A percentile compares a stretch with the other conserved stretches of the same genome.
These are phyloP conservation scores for Drosophila lini DNA, from an alignment of 1,140 invertebrate species.

Conservation along the genomic window DNA sequence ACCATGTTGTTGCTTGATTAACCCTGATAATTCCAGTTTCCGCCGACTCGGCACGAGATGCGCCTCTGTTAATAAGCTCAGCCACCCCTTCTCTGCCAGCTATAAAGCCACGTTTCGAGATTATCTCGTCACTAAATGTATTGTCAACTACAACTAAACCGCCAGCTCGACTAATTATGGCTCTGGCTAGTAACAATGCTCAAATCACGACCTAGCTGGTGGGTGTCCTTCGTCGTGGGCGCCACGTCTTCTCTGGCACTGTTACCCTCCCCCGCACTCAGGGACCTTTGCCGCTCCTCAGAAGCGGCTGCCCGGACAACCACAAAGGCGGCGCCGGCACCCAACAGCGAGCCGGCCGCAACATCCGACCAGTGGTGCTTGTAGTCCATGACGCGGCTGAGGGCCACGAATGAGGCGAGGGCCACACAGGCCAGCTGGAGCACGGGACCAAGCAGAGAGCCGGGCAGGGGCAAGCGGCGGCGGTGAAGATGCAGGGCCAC, in stretches of 20 bases:
- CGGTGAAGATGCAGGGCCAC: conserved; percentile 91
- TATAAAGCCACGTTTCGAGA: neutral
- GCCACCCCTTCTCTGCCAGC: neutral
- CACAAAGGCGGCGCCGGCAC: conserved; percentile 85
- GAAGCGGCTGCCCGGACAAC: conserved; percentile 84
- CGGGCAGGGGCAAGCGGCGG: conserved; percentile 34
- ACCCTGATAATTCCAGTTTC: conserved; percentile 18
- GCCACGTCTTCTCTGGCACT: neutral
- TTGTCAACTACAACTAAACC: conserved; percentile 32
- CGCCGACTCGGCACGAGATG: conserved; percentile 7
- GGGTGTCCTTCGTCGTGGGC: neutral
- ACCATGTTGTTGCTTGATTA: neutral
- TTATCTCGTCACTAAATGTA: conserved; percentile 29
- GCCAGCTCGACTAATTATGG: conserved; percentile 56
- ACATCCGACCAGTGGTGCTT: conserved; percentile 96
- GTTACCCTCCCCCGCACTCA: conserved; percentile 8
- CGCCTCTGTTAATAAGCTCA: neutral
- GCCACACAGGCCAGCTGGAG: conserved; percentile 54
- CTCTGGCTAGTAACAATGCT: conserved; percentile 55
- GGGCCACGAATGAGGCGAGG: conserved; percentile 90
- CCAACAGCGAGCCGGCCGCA: conserved; percentile 86
- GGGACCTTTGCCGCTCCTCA: conserved; percentile 31
- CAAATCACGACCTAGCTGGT: conserved; percentile 66
- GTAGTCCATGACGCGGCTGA: conserved; percentile 96
- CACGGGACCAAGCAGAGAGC: conserved; percentile 42